Evolutionary conservation across 2,797 vertebrate species (phyloP).

Genomic region (Eupleurogrammus muticus): DNA sequence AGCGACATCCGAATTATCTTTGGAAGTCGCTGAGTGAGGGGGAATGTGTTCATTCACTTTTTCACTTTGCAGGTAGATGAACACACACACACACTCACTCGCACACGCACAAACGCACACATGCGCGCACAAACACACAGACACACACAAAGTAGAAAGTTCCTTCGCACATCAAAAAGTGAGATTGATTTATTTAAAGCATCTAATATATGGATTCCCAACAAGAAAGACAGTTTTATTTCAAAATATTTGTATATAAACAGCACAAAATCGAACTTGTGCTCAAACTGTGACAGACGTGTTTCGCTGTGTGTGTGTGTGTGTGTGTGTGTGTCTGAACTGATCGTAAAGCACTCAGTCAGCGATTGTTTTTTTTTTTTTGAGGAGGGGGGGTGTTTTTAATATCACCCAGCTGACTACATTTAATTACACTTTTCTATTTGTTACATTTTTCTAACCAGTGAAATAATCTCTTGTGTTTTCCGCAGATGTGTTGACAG

Average conservation of each 20-base stretch:
- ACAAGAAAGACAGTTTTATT: not conserved
- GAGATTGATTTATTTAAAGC: not conserved
- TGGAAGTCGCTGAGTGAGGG: not conserved
- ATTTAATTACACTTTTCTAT: slow-evolving; percentile 27
- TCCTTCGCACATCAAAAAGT: too few relatives aligned
- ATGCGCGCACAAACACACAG: not conserved
- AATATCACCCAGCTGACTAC: slow-evolving; percentile 23
- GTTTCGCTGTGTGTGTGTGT: not conserved
- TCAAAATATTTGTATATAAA: not conserved
- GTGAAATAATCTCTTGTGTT: slow-evolving; percentile 47
- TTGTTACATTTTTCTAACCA: slow-evolving; percentile 26
- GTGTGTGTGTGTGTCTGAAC: not conserved
- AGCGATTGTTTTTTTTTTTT: not conserved
- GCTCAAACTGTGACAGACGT: not conserved
- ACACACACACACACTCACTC: too few relatives aligned
- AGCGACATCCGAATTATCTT: not conserved
- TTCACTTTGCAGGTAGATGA: too few relatives aligned
- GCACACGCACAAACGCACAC: not conserved
- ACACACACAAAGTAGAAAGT: not conserved
- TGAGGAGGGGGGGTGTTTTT: slow-evolving; percentile 14
- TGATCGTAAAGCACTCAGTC: slow-evolving; percentile 21
- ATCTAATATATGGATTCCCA: not conserved
- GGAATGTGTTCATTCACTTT: not conserved
- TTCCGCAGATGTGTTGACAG: slow-evolving; percentile 66
- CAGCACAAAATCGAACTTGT: not conserved